Evolutionary conservation across 35 echinoderm and acorn worm genomes (phyloP), one percentile per base, ranked within the genome.

Genomic region (Ophioderma brevispina): DNA sequence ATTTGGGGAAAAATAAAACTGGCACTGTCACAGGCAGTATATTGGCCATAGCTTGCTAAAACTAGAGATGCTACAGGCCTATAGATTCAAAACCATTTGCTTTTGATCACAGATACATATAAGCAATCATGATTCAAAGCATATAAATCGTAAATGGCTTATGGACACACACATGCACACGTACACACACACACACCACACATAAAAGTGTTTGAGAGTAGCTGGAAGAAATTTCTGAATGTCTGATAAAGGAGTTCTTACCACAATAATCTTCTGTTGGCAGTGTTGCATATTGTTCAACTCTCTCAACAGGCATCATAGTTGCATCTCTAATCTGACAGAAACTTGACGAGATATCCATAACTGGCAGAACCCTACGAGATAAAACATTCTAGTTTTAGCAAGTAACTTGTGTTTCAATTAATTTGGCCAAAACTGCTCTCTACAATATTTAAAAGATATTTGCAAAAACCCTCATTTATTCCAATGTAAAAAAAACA

Each of bases 281-380:
- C 1, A 91, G 33, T 1, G 80, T 63, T 37, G 76, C 63, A 41
- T 94, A 94, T 36, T 78, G 80, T 86, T 94, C 91, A 23, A 94
- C 89, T 77, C 93, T 59, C 39, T 94, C 93, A 0, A 94, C 88
- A 25, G 93, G 77, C 43, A 90, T 94, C 93, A 94, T 94, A n/a
- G n/a, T 46, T 89, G 81, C 19, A 94, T 78, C 50, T 94, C 92
- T 36, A 55, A 43, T 89, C 88, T 18, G 92, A 52, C 46, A 52
- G 46, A 8, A 52, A 11, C 21, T 21, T 52, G 8, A 52, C 21
- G 8, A 52, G 8, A 52, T 52, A 52, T 11, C 46, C 46, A 8
- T 11, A 52, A 21, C 21, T 52, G 46, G 21, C 8, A 52, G 46
- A 52, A 11, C 8, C 46, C 46, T 52, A 52, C 21, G 21, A 52